Evolutionary conservation across 2,888 invertebrate genomes (phyloP).

Genomic region (Lydus trimaculatus): DNA sequence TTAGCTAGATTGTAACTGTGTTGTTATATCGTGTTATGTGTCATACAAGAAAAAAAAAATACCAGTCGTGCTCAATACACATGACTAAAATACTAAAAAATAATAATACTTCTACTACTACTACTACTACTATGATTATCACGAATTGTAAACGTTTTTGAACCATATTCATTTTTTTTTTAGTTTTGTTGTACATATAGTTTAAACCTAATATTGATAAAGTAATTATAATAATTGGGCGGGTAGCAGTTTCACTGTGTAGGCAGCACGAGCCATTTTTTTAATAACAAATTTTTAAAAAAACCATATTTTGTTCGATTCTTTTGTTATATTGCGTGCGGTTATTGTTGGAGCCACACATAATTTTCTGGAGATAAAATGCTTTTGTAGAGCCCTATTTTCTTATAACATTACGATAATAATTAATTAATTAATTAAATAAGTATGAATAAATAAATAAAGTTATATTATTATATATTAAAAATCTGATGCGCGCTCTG

Average conservation of each 20-base stretch:
- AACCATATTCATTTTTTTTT: conserved; percentile 47
- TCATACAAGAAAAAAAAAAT: conserved; percentile 44
- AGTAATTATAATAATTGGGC: conserved; percentile 29
- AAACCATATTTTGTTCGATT: conserved; percentile 13
- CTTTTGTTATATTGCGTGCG: conserved; percentile 23
- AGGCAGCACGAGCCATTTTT: conserved; percentile 33
- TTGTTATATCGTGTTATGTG: conserved; percentile 63
- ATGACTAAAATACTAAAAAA: conserved; percentile 49
- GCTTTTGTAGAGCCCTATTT: conserved; percentile 60
- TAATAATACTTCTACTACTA: conserved; percentile 13
- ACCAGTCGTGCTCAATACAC: conserved; percentile 61
- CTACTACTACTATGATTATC: conserved; percentile 42
- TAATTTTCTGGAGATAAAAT: conserved; percentile 43
- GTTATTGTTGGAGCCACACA: conserved; percentile 33
- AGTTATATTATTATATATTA: background rate
- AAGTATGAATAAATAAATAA: background rate
- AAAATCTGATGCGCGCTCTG: conserved; percentile 43
- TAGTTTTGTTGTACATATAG: conserved; percentile 53
- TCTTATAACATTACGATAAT: conserved; percentile 47
- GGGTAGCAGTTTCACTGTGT: conserved; percentile 35
- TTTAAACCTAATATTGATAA: conserved; percentile 33
- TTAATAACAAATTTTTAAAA: conserved; percentile 1
- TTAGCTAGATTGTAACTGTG: conserved; percentile 63
- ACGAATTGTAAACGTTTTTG: conserved; percentile 55
- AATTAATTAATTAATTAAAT: background rate